Percentiles rank a stretch among this genome's conserved stretches.
phyloP scores from a whole-genome alignment of 2,113 vertebrate genomes.

The Oryzias javanicus region DNA sequence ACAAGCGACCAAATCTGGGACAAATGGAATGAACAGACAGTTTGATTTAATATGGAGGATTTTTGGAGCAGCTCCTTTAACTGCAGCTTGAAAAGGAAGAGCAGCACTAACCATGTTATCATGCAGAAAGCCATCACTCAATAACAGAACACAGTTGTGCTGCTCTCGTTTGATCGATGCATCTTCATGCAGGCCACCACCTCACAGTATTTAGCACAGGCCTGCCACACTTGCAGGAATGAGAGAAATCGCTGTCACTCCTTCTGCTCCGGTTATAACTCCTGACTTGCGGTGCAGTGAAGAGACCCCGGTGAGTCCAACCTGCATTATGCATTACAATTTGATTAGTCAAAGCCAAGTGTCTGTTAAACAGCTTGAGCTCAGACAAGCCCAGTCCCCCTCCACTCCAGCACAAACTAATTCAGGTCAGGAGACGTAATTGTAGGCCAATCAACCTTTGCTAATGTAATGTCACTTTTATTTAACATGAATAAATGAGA shows the following conservation, averaged over 20 bases:
- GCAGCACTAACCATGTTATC: slow-evolving; percentile 33
- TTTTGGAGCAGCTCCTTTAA: slow-evolving; percentile 47
- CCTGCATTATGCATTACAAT: slow-evolving; percentile 37
- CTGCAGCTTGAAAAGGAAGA: slow-evolving; percentile 30
- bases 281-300: slow-evolving; percentile 31
- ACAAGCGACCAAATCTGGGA: slow-evolving; percentile 62
- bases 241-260: slow-evolving; percentile 18
- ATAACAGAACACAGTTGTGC: slow-evolving; percentile 29
- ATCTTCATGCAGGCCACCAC: slow-evolving; percentile 22
- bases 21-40: slow-evolving; percentile 43
- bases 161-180: slow-evolving; percentile 44
- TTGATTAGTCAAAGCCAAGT: slow-evolving; percentile 58
- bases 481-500: slow-evolving; percentile 81
- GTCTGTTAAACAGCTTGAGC: slow-evolving; percentile 55
- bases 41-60: slow-evolving; percentile 61
- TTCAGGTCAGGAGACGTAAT: slow-evolving; percentile 82
- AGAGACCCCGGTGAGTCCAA: slow-evolving; percentile 13
- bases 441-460: slow-evolving; percentile 81
- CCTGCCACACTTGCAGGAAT: neutral
- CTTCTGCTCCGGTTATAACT: slow-evolving; percentile 23
- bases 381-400: slow-evolving; percentile 40
- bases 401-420: slow-evolving; percentile 59
- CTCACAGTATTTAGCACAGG: neutral
- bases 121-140: slow-evolving; percentile 40
- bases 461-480: slow-evolving; percentile 79